Conservation (phyloP, 2,113 vertebrate species). For the Pao palembangensis region DNA sequence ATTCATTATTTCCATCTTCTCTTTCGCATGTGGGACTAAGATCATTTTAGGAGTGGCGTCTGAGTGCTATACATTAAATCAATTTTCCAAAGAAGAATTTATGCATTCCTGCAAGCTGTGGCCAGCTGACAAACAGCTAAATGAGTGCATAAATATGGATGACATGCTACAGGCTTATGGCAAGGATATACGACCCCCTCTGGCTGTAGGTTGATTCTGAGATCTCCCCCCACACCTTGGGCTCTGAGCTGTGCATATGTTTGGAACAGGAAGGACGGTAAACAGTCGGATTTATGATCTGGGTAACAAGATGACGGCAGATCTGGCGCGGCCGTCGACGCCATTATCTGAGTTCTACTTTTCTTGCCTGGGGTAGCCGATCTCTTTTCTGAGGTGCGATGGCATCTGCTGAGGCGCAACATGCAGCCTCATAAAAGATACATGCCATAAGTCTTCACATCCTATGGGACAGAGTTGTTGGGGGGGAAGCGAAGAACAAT, state of each 20-base stretch:
- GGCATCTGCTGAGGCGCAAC: conserved; percentile 2
- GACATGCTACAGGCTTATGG: conserved; percentile 51
- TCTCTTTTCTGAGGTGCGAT: conserved; percentile 12
- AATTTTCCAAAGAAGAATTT: conserved; percentile 46
- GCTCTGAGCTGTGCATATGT: conserved; percentile 18
- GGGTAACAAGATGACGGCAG: conserved; percentile 34
- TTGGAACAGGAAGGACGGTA: conserved; percentile 8
- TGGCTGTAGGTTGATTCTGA: conserved; percentile 38
- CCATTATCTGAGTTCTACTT: conserved; percentile 13
- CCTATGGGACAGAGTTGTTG: background rate
- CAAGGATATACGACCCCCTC: conserved; percentile 52
- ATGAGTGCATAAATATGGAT: conserved; percentile 67
- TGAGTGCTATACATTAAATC: conserved; percentile 35
- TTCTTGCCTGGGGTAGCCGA: conserved; percentile 8
- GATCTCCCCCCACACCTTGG: conserved; percentile 41
- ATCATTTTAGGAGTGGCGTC: conserved; percentile 15
- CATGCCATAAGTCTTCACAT: conserved; percentile 11
- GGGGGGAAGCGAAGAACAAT: conserved; percentile 1
- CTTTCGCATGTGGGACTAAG: conserved; percentile 12
- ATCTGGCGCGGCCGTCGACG: too few species aligned
- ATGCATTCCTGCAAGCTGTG: conserved; percentile 40
- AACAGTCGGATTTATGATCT: conserved; percentile 36
- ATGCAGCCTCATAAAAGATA: conserved; percentile 18
- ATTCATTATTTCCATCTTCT: background rate
- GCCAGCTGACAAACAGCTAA: conserved; percentile 59